A percentile compares a stretch with the other conserved stretches of the same genome.
Conservation (phyloP, 2,113 vertebrate genomes). For the Peromyscus maniculatus region DNA sequence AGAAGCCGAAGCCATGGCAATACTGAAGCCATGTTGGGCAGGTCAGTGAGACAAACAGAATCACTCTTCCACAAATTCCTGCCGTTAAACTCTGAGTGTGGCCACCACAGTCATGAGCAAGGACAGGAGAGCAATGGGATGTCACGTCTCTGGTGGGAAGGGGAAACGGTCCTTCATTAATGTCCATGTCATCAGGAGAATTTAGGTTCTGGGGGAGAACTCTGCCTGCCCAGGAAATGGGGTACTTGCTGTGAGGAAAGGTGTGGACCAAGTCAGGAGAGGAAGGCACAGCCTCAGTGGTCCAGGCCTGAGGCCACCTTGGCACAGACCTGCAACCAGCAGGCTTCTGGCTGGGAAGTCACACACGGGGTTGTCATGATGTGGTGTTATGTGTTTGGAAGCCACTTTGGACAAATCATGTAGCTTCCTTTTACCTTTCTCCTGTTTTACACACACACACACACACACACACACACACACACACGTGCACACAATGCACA, state of each 20-base stretch:
- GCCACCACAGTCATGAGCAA: neutral
- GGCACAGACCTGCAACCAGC: too few relatives aligned
- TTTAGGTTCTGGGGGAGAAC: neutral
- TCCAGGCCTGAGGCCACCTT: neutral
- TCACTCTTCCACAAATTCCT: neutral
- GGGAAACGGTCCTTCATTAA: neutral
- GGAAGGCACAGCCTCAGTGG: too few relatives aligned
- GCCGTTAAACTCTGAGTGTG: accelerated
- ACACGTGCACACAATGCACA: neutral
- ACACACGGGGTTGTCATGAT: neutral
- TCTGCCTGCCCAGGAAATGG: neutral
- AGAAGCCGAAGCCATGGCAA: neutral
- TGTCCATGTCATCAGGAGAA: neutral
- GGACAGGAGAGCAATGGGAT: neutral
- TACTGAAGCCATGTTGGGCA: accelerated
- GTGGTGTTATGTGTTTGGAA: neutral
- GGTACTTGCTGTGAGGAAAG: neutral
- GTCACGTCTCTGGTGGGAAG: neutral
- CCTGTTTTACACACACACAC: neutral
- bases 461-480: neutral
- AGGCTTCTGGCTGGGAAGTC: neutral
- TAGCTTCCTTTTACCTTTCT: conserved; percentile 39
- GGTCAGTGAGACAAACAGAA: neutral
- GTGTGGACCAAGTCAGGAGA: neutral
- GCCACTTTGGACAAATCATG: neutral